Conservation (phyloP, 2,113 vertebrate species). For the Amphiprion ocellaris region DNA sequence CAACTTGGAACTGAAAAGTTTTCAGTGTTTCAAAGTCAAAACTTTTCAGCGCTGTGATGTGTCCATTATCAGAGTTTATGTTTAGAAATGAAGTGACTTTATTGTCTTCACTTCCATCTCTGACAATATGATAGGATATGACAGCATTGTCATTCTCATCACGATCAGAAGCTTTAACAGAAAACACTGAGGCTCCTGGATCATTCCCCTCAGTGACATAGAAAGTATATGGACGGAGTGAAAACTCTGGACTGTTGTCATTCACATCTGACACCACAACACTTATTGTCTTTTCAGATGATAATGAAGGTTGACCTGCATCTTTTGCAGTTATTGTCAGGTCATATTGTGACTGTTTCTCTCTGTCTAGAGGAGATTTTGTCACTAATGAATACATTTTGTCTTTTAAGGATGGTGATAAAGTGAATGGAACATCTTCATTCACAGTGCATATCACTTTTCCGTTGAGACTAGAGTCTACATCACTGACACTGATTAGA, state of each 20-base stretch:
- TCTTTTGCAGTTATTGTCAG: slow-evolving; percentile 71
- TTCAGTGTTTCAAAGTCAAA: slow-evolving; percentile 71
- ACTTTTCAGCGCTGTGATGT: slow-evolving; percentile 46
- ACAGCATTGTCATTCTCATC: slow-evolving; percentile 66
- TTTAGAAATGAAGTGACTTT: slow-evolving; percentile 50
- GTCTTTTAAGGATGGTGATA: slow-evolving; percentile 55
- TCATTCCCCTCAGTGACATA: slow-evolving; percentile 50
- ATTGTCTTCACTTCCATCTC: not conserved
- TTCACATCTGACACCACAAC: slow-evolving; percentile 72
- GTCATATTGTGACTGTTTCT: slow-evolving; percentile 62
- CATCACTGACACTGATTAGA: slow-evolving; percentile 46
- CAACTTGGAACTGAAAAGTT: slow-evolving; percentile 58
- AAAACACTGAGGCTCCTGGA: slow-evolving; percentile 55
- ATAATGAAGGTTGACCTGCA: slow-evolving; percentile 53
- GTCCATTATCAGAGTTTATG: slow-evolving; percentile 61
- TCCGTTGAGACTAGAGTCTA: slow-evolving; percentile 61
- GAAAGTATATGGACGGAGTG: slow-evolving; percentile 56
- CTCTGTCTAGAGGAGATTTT: slow-evolving; percentile 68
- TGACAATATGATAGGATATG: slow-evolving; percentile 66
- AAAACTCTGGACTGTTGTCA: slow-evolving; percentile 76
- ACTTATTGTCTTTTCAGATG: slow-evolving; percentile 51
- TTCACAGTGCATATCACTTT: slow-evolving; percentile 57
- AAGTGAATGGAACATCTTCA: slow-evolving; percentile 50
- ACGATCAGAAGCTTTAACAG: slow-evolving; percentile 64
- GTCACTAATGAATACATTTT: slow-evolving; percentile 69